Percentiles rank a stretch among this genome's conserved stretches.
Conservation (phyloP, 2,113 vertebrate genomes). For the Phrynosoma blainvillii region DNA sequence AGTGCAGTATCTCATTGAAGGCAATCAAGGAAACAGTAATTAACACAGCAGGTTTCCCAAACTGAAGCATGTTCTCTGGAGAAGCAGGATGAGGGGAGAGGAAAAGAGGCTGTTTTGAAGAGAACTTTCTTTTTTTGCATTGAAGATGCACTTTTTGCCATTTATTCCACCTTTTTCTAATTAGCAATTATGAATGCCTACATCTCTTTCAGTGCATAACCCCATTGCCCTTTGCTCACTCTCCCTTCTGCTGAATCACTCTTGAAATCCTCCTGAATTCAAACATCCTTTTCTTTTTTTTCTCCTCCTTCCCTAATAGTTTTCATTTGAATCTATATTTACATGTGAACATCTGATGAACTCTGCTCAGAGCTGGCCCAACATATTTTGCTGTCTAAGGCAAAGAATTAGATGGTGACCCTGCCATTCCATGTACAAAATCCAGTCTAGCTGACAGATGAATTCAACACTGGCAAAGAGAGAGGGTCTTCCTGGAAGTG, state of each 20-base stretch:
- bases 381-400: neutral
- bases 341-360: neutral
- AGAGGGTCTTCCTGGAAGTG: too few relatives aligned
- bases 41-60: constrained; percentile 57
- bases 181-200: neutral
- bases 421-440: neutral
- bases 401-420: neutral
- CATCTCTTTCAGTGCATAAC: neutral
- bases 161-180: constrained; percentile 37
- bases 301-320: neutral
- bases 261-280: neutral
- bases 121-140: constrained; percentile 18
- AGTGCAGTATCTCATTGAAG: constrained; percentile 17
- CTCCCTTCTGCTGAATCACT: neutral
- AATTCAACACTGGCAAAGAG: too few relatives aligned
- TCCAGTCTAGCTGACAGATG: neutral
- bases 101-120: constrained; percentile 1
- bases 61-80: constrained; percentile 3
- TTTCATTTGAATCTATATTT: too few relatives aligned
- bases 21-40: constrained; percentile 62
- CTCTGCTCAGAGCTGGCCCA: neutral
- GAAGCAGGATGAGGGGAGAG: constrained; percentile 1
- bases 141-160: constrained; percentile 6
- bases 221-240: neutral
- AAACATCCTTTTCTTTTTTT: neutral